Evolutionary conservation across 2,888 invertebrate species (phyloP).

Genomic region (Ctena decussata): DNA sequence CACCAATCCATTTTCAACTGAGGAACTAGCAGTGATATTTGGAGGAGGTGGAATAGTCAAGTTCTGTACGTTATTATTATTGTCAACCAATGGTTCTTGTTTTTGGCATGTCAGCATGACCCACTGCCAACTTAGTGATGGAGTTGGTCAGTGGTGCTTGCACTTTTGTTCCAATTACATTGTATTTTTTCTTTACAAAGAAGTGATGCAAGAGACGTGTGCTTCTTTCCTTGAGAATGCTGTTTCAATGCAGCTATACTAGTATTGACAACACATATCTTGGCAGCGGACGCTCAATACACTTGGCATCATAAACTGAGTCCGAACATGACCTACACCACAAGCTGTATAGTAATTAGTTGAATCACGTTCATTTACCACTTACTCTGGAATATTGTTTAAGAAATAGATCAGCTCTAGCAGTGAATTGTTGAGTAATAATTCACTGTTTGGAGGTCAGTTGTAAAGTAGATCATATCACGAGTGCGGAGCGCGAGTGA

Average conservation of each 20-base stretch:
- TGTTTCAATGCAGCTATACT: neutral
- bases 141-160: neutral
- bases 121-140: neutral
- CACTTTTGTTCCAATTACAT: neutral
- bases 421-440: too few species aligned
- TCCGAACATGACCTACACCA: neutral
- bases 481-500: too few species aligned
- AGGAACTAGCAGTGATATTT: neutral
- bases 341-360: neutral
- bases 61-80: neutral
- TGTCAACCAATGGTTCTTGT: too few species aligned
- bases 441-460: too few species aligned
- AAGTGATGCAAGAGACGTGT: neutral
- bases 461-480: too few species aligned
- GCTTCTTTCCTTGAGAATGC: neutral
- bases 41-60: neutral
- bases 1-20: neutral
- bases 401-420: too few species aligned
- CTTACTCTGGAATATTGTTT: neutral
- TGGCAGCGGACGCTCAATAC: neutral
- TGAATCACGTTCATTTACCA: neutral
- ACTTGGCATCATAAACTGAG: neutral
- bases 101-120: neutral
- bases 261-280: neutral
- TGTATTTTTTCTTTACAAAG: neutral